A percentile compares a stretch with the other conserved stretches of the same genome.
Conservation (phyloP, 1,140 invertebrate genomes). For the Globodera rostochiensis region DNA sequence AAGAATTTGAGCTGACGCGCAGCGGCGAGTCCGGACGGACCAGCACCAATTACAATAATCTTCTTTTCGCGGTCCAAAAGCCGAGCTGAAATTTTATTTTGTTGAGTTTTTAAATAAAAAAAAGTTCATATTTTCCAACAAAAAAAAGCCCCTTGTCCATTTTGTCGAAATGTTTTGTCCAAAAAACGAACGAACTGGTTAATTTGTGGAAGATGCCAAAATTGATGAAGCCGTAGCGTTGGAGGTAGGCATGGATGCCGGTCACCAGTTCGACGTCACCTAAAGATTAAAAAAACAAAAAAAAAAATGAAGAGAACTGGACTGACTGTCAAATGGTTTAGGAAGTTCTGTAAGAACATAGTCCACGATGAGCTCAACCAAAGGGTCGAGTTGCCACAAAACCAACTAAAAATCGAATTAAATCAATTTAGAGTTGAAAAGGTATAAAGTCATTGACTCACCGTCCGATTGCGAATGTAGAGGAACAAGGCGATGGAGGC, state of each 20-base stretch:
- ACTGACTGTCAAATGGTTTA: slow-evolving; percentile 76
- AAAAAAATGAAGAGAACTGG: neutral
- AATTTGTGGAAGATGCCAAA: slow-evolving; percentile 81
- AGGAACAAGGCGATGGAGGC: slow-evolving; percentile 40
- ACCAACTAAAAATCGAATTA: slow-evolving; percentile 74
- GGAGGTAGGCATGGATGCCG: slow-evolving; percentile 86
- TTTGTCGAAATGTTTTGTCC: too few relatives aligned
- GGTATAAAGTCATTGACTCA: slow-evolving; percentile 23
- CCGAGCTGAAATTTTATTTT: slow-evolving; percentile 4
- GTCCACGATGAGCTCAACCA: slow-evolving; percentile 78
- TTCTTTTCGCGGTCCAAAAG: slow-evolving; percentile 27
- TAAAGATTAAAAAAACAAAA: slow-evolving; percentile 44
- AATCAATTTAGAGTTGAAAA: neutral
- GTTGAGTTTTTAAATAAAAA: neutral
- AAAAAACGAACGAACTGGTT: slow-evolving; percentile 13
- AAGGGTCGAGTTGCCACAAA: slow-evolving; percentile 93
- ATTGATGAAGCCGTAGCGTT: slow-evolving; percentile 95
- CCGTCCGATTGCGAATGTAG: slow-evolving; percentile 67
- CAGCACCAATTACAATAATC: slow-evolving; percentile 68
- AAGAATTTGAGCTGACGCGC: slow-evolving; percentile 67
- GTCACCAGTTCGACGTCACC: slow-evolving; percentile 79
- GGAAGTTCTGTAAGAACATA: slow-evolving; percentile 50
- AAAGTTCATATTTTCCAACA: neutral
- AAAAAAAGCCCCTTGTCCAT: too few relatives aligned
- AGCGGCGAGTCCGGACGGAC: slow-evolving; percentile 68